Evolutionary conservation across 2,888 invertebrate genomes (phyloP).

Genomic region (Oscheius onirici): DNA sequence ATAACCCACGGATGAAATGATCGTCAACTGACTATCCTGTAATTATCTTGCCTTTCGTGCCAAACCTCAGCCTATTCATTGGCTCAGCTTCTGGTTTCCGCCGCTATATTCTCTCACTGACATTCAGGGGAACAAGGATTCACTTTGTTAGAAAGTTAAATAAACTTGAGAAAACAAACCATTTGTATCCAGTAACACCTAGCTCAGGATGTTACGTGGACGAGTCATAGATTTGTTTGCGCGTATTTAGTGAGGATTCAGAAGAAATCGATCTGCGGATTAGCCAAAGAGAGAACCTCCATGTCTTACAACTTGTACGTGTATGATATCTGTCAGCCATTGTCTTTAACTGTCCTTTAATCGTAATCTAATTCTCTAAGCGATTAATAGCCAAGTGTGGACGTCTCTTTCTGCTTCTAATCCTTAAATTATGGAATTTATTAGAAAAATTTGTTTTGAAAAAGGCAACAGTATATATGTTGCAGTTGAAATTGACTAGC

Average conservation of each 20-base stretch:
- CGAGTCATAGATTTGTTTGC: not conserved
- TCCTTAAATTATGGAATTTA: too few relatives aligned
- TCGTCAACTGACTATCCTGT: not conserved
- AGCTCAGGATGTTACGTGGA: not conserved
- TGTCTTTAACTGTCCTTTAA: too few relatives aligned
- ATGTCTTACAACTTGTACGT: slow-evolving; percentile 9
- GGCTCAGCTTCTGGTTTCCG: not conserved
- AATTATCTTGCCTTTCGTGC: not conserved
- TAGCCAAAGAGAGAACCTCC: slow-evolving; percentile 18
- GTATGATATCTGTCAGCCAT: not conserved
- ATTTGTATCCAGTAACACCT: not conserved
- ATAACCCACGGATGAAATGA: too few relatives aligned
- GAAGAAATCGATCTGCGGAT: slow-evolving; percentile 26
- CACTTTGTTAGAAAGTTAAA: not conserved
- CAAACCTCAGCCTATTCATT: slow-evolving; percentile 2
- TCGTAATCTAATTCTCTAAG: too few relatives aligned
- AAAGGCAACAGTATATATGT: too few relatives aligned
- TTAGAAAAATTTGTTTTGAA: too few relatives aligned
- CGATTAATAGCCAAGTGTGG: too few relatives aligned
- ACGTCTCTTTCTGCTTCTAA: too few relatives aligned
- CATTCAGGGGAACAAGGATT: not conserved
- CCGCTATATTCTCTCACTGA: not conserved
- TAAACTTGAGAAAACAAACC: not conserved
- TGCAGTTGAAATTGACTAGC: too few relatives aligned
- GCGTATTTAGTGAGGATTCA: slow-evolving; percentile 13